Percentiles rank a stretch among this genome's conserved stretches.
phyloP scores from a whole-genome alignment of 2,797 vertebrate species.

The Coranthus polyacanthus region DNA sequence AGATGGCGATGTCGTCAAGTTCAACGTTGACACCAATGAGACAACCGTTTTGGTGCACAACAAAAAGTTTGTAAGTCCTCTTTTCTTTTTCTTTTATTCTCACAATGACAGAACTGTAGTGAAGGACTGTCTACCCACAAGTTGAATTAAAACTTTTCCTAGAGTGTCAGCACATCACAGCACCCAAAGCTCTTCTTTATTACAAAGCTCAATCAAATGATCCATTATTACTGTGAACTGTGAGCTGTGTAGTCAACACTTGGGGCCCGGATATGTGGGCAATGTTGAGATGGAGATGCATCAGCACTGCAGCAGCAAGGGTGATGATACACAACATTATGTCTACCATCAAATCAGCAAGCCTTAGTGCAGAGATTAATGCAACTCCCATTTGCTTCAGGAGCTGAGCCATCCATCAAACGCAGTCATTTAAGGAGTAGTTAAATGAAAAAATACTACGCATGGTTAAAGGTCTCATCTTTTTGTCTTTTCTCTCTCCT shows the following conservation, averaged over 20 bases:
- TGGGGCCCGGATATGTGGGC: slow-evolving; percentile 1
- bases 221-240: slow-evolving; percentile 54
- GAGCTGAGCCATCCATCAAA: slow-evolving; percentile 75
- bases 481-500: slow-evolving; percentile 32
- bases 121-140: slow-evolving; percentile 18
- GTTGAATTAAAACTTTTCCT: slow-evolving; percentile 48
- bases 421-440: slow-evolving; percentile 62
- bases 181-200: slow-evolving; percentile 40
- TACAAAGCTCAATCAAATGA: slow-evolving; percentile 54
- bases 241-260: slow-evolving; percentile 48
- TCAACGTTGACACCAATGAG: slow-evolving; percentile 89
- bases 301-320: slow-evolving; percentile 13
- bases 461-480: slow-evolving; percentile 68
- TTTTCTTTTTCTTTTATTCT: not conserved
- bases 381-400: slow-evolving; percentile 52
- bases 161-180: slow-evolving; percentile 61
- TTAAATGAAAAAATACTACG: slow-evolving; percentile 76
- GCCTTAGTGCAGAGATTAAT: slow-evolving; percentile 72
- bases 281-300: slow-evolving; percentile 26
- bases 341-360: slow-evolving; percentile 60
- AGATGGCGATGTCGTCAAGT: slow-evolving; percentile 90
- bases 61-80: slow-evolving; percentile 95
- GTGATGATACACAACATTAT: slow-evolving; percentile 73
- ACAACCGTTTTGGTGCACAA: slow-evolving; percentile 92
- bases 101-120: not conserved